These are phyloP conservation scores for Eublepharis macularius DNA, from an alignment of 2,113 vertebrate genomes.

Conservation along the genomic window DNA sequence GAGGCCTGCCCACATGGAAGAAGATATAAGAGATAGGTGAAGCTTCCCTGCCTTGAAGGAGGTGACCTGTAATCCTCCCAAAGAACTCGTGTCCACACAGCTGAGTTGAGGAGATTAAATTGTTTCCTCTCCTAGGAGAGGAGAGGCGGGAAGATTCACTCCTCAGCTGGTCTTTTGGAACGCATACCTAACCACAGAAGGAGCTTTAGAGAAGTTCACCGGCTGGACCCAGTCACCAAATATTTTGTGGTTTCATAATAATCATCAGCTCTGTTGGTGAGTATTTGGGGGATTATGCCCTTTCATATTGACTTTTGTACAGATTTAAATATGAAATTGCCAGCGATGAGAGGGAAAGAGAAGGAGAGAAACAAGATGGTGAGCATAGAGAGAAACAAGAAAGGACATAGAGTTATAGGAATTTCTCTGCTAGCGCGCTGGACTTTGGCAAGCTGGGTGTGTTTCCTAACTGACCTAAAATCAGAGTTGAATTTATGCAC, in stretches of 20 bases:
- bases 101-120: rapidly evolving
- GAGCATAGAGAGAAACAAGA: too few relatives aligned
- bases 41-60: not conserved
- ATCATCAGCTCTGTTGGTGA: not conserved
- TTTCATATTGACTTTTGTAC: not conserved
- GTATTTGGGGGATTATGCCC: not conserved
- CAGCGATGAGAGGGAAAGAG: not conserved
- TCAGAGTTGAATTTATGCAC: too few relatives aligned
- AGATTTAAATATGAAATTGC: not conserved
- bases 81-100: not conserved
- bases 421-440: not conserved
- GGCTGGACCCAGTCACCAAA: not conserved
- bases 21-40: rapidly evolving
- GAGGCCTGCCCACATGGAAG: not conserved
- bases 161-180: rapidly evolving
- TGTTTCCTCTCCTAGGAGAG: not conserved
- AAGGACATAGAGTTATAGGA: not conserved
- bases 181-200: not conserved
- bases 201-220: not conserved
- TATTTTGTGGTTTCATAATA: not conserved
- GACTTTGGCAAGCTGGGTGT: not conserved
- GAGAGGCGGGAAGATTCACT: not conserved
- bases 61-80: not conserved
- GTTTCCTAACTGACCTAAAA: not conserved
- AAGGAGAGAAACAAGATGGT: not conserved